A percentile compares a stretch with the other conserved stretches of the same genome.
These are phyloP conservation scores for Timema cristinae DNA, from an alignment of 2,888 invertebrate species.

Conservation along the genomic window DNA sequence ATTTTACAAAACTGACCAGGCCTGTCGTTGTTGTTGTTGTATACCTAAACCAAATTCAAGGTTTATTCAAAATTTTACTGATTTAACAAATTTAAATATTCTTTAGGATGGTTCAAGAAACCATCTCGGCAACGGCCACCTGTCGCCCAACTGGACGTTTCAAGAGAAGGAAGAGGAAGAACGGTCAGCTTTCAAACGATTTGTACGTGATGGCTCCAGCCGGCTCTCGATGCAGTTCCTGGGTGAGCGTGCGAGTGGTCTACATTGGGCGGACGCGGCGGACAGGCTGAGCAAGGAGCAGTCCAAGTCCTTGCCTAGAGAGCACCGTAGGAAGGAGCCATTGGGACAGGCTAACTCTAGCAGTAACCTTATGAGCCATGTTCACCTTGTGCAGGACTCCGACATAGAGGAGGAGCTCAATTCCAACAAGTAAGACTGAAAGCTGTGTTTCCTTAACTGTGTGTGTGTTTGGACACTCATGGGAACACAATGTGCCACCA, in stretches of 20 bases:
- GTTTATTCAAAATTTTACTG: too few relatives aligned
- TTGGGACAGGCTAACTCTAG: conserved; percentile 72
- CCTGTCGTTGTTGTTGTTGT: too few relatives aligned
- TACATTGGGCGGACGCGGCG: conserved; percentile 79
- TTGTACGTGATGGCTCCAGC: conserved; percentile 58
- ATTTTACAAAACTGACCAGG: too few relatives aligned
- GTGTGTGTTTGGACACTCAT: too few relatives aligned
- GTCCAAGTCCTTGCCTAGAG: conserved; percentile 69
- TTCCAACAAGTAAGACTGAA: background rate
- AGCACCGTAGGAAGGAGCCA: conserved; percentile 74
- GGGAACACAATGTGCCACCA: too few relatives aligned
- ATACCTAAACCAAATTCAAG: too few relatives aligned
- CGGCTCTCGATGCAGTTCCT: conserved; percentile 83
- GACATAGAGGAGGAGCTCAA: conserved; percentile 25
- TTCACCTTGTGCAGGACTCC: conserved; percentile 25
- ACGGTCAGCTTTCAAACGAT: conserved; percentile 30
- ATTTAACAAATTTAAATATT: too few relatives aligned
- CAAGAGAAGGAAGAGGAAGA: conserved; percentile 10
- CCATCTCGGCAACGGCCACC: conserved; percentile 40
- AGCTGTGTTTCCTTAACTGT: too few relatives aligned
- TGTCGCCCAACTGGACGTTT: conserved; percentile 46
- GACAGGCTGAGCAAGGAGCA: conserved; percentile 53
- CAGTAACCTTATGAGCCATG: conserved; percentile 12
- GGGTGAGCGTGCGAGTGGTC: conserved; percentile 69
- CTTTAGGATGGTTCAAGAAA: background rate